Conservation (phyloP, 2,797 vertebrate genomes). For the Typhlichthys subterraneus region DNA sequence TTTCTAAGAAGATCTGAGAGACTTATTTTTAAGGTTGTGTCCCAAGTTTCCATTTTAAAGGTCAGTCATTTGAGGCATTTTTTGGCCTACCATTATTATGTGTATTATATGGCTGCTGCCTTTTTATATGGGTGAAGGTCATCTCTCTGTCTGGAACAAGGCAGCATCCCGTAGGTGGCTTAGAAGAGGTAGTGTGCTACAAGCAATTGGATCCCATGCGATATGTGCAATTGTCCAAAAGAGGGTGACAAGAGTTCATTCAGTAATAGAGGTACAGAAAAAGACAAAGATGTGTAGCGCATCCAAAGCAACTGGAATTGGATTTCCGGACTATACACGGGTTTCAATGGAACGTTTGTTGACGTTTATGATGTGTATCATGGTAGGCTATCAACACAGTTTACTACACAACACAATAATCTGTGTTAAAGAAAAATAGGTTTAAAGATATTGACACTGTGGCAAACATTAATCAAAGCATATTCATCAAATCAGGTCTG, state of each 20-base stretch:
- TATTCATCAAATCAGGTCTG: conserved; percentile 72
- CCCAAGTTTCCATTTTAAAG: conserved; percentile 26
- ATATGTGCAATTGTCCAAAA: conserved; percentile 26
- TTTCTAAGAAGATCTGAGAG: too few relatives aligned
- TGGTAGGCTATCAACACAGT: too few relatives aligned
- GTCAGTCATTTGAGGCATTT: conserved; percentile 25
- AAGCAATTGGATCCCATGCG: conserved; percentile 46
- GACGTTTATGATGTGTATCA: too few relatives aligned
- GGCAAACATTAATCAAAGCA: conserved; percentile 61
- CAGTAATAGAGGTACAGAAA: conserved; percentile 35
- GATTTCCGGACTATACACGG: conserved; percentile 3
- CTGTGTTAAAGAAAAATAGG: conserved; percentile 26
- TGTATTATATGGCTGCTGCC: conserved; percentile 21
- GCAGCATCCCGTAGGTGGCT: conserved; percentile 15
- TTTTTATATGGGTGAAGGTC: conserved; percentile 48
- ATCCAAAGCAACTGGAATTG: conserved; percentile 28
- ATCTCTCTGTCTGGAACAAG: conserved; percentile 23
- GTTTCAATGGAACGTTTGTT: too few relatives aligned
- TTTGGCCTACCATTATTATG: conserved; percentile 13
- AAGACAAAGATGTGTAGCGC: conserved; percentile 8
- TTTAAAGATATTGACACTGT: conserved; percentile 36
- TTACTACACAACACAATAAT: too few relatives aligned
- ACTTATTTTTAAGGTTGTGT: neutral
- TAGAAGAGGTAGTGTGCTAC: conserved; percentile 36
- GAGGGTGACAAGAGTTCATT: conserved; percentile 21